Base-by-base conservation (phyloP, 2,113 vertebrate genomes). In the Trachemys scripta region DNA sequence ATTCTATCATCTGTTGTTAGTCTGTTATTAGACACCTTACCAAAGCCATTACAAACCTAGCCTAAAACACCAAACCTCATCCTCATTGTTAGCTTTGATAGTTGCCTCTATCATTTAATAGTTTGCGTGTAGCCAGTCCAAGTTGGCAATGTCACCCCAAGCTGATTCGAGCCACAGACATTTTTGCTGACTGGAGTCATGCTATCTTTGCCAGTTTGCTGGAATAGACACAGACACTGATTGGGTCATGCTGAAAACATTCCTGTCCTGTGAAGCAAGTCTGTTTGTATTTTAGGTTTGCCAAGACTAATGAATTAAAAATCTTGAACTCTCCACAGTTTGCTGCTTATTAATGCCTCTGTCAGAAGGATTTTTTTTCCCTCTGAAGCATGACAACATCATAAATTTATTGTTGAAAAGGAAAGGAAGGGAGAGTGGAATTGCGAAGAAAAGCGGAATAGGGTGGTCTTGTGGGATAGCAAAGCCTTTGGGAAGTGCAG, bases 111-210 rank as follows among this genome's bases (percentile, higher is more conserved):
- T 98, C 98, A 98, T 98, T 97, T 96, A 97, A 96, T 98, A 98
- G 97, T 96, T 97, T 94, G 92, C 98, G 49, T 93, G 97, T 59
- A 97, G 97, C 98, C 97, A 25, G 94, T 97, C 98, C 98, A 98
- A 98, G 96, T 98, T 98, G 98, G 98, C 98, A 94, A 96, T 97
- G 98, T 98, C 98, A 98, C 97, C 98, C 98, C 96, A 97, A 98
- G 97, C 98, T 97, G 98, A 99, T 98, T 97, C 98, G 97, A 98
- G 98, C 98, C 95, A 97, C 98, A 98, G 98, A 98, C 99, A 99
- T 99, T 99, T 99, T 99, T 99, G 98, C 98, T 98, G 98, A 98
- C 98, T 99, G 98, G 97, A 99, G 99, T 99, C 99, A 99, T 99
- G 98, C 99, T 99, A 98, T 99, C 98, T 98, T 99, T 99, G 99